Conservation (phyloP, 2,888 invertebrate species). For the Sicus ferrugineus region DNA sequence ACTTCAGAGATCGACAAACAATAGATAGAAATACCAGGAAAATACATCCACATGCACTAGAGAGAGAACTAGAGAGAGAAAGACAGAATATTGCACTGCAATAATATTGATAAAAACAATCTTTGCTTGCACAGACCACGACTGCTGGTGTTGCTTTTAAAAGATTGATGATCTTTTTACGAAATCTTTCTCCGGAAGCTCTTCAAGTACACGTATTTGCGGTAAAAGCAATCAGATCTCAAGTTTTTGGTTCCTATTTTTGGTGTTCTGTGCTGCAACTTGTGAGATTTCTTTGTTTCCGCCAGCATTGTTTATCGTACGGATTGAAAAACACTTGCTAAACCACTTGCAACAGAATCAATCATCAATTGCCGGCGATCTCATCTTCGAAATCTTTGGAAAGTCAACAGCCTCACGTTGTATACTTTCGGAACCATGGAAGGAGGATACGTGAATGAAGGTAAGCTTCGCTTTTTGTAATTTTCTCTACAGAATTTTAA, state of each 20-base stretch:
- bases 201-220: not conserved
- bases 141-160: not conserved
- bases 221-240: constrained; percentile 1
- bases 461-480: constrained; percentile 47
- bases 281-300: not conserved
- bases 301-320: not conserved
- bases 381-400: constrained; percentile 18
- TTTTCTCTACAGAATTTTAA: not conserved
- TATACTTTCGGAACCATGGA: constrained; percentile 63
- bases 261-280: not conserved
- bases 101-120: too few species aligned
- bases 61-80: too few species aligned
- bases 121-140: too few species aligned
- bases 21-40: too few species aligned
- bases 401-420: constrained; percentile 51
- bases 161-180: not conserved
- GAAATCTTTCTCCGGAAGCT: not conserved
- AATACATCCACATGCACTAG: too few species aligned
- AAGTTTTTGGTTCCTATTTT: constrained; percentile 17
- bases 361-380: not conserved
- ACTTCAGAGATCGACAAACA: too few species aligned
- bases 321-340: not conserved
- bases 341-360: not conserved
- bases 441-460: constrained; percentile 64
- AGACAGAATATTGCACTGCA: too few species aligned